These are phyloP conservation scores for Dicyrtoma fusca DNA, from an alignment of 2,888 invertebrate species.

Conservation along the genomic window DNA sequence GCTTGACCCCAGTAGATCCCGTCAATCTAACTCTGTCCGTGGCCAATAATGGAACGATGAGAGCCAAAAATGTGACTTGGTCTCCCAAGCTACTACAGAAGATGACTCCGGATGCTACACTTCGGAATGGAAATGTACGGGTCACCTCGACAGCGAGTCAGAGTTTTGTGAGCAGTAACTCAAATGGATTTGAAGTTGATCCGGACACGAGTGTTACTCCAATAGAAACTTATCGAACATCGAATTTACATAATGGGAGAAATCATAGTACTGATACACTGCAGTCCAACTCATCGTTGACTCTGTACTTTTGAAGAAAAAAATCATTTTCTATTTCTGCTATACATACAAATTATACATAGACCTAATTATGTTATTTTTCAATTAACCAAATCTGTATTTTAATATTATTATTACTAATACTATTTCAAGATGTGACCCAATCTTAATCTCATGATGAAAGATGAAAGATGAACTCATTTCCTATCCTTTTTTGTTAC, in stretches of 20 bases:
- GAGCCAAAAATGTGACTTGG: slow-evolving; percentile 54
- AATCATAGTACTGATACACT: slow-evolving; percentile 48
- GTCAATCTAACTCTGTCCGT: slow-evolving; percentile 43
- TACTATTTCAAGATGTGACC: background rate
- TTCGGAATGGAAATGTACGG: slow-evolving; percentile 45
- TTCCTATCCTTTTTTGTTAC: too few relatives aligned
- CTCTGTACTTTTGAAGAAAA: slow-evolving; percentile 55
- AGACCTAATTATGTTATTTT: background rate
- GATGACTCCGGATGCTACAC: slow-evolving; percentile 46
- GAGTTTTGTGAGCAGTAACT: slow-evolving; percentile 28
- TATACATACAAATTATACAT: background rate
- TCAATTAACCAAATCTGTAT: background rate
- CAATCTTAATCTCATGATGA: too few relatives aligned
- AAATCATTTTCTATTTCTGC: background rate
- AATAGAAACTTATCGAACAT: slow-evolving; percentile 50
- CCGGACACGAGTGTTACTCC: slow-evolving; percentile 54
- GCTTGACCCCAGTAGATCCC: slow-evolving; percentile 51
- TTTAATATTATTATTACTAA: background rate
- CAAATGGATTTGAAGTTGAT: slow-evolving; percentile 52
- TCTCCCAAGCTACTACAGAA: slow-evolving; percentile 54
- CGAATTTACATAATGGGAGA: slow-evolving; percentile 46
- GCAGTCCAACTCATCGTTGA: slow-evolving; percentile 54
- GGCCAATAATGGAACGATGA: slow-evolving; percentile 35
- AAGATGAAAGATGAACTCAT: too few relatives aligned
- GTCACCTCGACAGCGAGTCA: slow-evolving; percentile 39